Evolutionary conservation across 2,113 vertebrate genomes (phyloP).

Genomic region (Sinocyclocheilus maitianheensis): DNA sequence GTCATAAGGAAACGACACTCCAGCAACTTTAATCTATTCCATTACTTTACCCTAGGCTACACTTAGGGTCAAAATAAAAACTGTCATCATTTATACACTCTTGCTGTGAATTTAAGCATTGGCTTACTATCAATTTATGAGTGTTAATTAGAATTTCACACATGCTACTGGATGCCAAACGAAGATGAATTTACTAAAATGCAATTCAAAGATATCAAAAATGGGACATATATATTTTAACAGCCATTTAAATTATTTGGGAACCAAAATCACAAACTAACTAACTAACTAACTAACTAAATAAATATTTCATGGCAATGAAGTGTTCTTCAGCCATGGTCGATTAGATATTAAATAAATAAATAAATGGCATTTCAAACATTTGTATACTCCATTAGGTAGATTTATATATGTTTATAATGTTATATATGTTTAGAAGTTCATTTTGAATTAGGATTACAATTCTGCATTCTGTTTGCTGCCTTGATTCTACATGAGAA

Average conservation of each 20-base stretch:
- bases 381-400: background rate
- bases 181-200: background rate
- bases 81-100: background rate
- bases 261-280: too few species aligned
- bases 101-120: background rate
- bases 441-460: background rate
- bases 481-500: background rate
- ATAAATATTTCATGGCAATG: background rate
- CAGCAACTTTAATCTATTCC: background rate
- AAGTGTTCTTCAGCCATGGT: background rate
- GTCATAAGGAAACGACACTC: background rate
- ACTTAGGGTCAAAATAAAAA: constrained; percentile 2
- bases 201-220: background rate
- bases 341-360: background rate
- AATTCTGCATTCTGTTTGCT: background rate
- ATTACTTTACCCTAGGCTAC: background rate
- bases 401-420: background rate
- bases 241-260: too few species aligned
- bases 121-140: background rate
- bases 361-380: background rate
- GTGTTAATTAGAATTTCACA: background rate
- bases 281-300: too few species aligned
- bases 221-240: background rate
- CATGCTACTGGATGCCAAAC: background rate
- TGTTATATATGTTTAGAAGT: background rate